Base-by-base conservation (phyloP, 2,113 vertebrate genomes). In the Panthera uncia region DNA sequence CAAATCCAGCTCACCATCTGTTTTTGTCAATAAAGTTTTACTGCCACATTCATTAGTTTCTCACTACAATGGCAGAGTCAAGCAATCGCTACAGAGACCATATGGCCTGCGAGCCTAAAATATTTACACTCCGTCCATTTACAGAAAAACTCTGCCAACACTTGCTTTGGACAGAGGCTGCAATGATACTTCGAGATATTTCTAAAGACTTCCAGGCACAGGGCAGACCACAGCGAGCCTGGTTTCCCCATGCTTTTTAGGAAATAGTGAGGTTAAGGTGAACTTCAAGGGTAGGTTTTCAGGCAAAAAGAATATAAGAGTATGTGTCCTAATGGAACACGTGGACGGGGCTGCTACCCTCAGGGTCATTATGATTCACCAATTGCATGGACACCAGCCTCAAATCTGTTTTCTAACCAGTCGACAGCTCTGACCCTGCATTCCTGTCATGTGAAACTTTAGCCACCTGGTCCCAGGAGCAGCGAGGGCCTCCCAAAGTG, bases 11-110 rank as follows among this genome's bases (percentile, higher is more conserved):
- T 57, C 13, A 45, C 52, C 9, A 52, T 48, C 57, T 96, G 41
- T 50, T 78, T 96, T 94, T 84, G 31, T 94, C 65, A 86, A 73
- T 89, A 76, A 94, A 61, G 41, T 61, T 94, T 96, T 95, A 83
- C n/a, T 76, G 23, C 15, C 55, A 61, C 41, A 33, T 27, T 87
- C 76, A 45, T 65, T 38, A 31, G 68, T 85, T 86, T 93, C 41
- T 19, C n/a, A 80, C 15, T 66, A 19, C 16, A 66, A 71, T 7
- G 52, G 19, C 48, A 93, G 38, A 68, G 23, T 33, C 27, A 52
- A 95, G 50, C 57, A 33, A 78, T 57, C 89, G 36, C 74, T 84
- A 33, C 16, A 71, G 80, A 68, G 27, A 92, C 76, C n/a, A 23
- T 38, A 55, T 41, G 73, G 27, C 27, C 29, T 61, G 0, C 14